Evolutionary conservation across 2,888 invertebrate species (phyloP), one percentile per base, ranked within the genome.

Genomic region (Marasmarcha lunaedactyla): DNA sequence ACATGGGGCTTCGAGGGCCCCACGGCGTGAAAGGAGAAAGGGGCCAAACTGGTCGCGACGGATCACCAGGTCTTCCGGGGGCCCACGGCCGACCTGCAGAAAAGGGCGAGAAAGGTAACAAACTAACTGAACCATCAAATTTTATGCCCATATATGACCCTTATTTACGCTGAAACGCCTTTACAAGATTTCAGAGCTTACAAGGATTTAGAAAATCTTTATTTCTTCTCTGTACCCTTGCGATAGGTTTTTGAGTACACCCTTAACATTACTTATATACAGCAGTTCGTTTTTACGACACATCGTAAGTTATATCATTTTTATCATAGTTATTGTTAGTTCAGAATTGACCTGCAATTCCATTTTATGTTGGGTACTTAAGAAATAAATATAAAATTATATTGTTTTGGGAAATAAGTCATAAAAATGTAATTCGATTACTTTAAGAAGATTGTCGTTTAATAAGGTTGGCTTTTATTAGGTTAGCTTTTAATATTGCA

Each of bases 41-140:
- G 15, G 88, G 89, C 1, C 81, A 72, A 41, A 66, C 87, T n/a
- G 92, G 92, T 30, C 84, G 88, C 45, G 89, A 90, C 41, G 93
- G 93, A 2, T 71, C 88, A 33, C 90, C 91, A 20, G 87, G 88
- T 44, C 55, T 86, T 50, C 71, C 86, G 45, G 68, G 87, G 64
- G 55, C 84, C 47, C 70, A 86, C 72, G 66, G 87, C 55, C 66
- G 81, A 48, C 88, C 90, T 39, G 91, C 91, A 7, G 89, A 89
- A 58, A 92, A 91, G 69, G 92, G 93, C 42, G 90, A 89, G 55
- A 90, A 90, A 72, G 88, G 89, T 63, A 87, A 85, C 59, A 55
- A 67, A 70, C 60, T 65, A 66, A 74, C 71, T 78, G 66, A 66
- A 69, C 77, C 78, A 77, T 79, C 70, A 81, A 83, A 77, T 79